Base-by-base conservation (phyloP, 1,140 invertebrate genomes). In the Brachionus rotundiformis region DNA sequence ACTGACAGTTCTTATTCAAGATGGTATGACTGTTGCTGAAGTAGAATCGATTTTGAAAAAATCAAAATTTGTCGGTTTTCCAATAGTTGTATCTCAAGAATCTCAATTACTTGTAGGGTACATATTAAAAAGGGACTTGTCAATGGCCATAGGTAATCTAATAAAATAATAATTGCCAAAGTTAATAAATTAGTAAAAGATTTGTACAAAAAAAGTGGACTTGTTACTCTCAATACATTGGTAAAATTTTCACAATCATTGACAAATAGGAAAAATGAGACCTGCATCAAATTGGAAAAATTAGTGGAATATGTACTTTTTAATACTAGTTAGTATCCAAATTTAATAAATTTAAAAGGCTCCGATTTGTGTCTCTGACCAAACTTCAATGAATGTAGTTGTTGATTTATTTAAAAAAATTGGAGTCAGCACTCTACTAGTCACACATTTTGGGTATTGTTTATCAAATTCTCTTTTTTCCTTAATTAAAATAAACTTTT, bases 321-420 rank as follows among this genome's bases (percentile, higher is more conserved):
- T 25, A 25, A 27, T 33, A 4, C 2, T 23, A 77, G n/a, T 49
- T 6, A n/a, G 29, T 7, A 47, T 16, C 13, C 29, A 33, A 31
- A 16, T 31, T 33, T 0, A 31, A 16, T 49, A 77, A 16, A 7
- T 77, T 31, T 83, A 84, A 33, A 83, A 90, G 89, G 96, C 97
- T 36, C 97, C 97, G 10, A 97, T 99, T 77, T 98, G 96, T 0
- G 95, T 99, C 63, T 98, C 96, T 3, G 96, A 98, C 90, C 95
- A 98, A 89, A 99, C 96, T 13, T 96, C 97, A 0, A 98, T 99
- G 96, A 97, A 99, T 90, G 98, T 96, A 10, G 95, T 99, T n/a
- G 95, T 99, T 13, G 97, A 99, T 88, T 98, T 99, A 95, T 99
- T 99, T 89, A 91, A 96, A 84, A 99, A 99, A 89, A 90, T 99